phyloP scores from a whole-genome alignment of 2,888 invertebrate species.

The Euzetes globulus region DNA sequence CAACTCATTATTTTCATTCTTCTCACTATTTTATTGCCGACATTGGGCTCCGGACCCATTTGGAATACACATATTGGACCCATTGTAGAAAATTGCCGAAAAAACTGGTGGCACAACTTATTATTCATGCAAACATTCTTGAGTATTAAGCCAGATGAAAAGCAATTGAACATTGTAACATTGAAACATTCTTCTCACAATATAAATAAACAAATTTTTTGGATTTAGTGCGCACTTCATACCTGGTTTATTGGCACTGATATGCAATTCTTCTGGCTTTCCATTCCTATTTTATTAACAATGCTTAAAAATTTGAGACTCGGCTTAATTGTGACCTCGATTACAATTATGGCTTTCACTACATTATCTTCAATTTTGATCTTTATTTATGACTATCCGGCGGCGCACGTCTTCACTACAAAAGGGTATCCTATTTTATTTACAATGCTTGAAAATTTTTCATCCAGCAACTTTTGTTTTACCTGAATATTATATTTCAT shows the following conservation, averaged over 20 bases:
- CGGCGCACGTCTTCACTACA: constrained; percentile 13
- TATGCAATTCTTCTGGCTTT: constrained; percentile 34
- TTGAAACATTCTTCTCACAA: neutral
- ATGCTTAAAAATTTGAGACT: neutral
- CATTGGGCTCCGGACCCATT: constrained; percentile 18
- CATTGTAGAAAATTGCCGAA: neutral
- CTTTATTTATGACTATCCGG: constrained; percentile 19
- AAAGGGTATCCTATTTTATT: constrained; percentile 17
- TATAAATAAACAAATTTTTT: neutral
- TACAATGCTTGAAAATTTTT: no score
- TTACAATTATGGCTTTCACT: neutral
- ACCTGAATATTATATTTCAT: no score
- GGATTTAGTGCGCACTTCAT: constrained; percentile 34
- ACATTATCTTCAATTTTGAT: neutral
- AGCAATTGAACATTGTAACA: neutral
- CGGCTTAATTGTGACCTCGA: constrained; percentile 1
- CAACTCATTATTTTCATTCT: constrained; percentile 23
- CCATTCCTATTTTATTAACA: neutral
- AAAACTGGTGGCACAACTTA: constrained; percentile 31
- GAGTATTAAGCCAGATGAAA: neutral
- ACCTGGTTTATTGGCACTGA: constrained; percentile 37
- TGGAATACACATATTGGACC: neutral
- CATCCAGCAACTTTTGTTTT: no score
- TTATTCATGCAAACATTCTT: constrained; percentile 27
- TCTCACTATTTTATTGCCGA: constrained; percentile 2